Percentiles rank a stretch among this genome's conserved stretches.
Conservation (phyloP, 2,113 vertebrate species). For the Corythornis vintsioides region DNA sequence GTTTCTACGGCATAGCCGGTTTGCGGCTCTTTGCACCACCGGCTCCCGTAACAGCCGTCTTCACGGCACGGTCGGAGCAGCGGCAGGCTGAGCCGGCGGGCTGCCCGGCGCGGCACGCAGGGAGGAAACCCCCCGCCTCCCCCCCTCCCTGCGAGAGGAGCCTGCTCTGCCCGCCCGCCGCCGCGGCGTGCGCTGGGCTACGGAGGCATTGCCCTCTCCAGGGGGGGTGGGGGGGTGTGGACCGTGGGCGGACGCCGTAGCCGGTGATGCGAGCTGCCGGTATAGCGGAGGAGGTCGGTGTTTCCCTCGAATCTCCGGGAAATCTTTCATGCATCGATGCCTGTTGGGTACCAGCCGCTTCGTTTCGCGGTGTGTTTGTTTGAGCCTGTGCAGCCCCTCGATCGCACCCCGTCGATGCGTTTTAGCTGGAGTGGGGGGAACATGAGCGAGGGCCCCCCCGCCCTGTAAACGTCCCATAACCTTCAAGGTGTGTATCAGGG, state of each 20-base stretch:
- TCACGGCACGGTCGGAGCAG: not conserved
- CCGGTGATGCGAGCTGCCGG: not conserved
- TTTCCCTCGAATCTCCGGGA: constrained; percentile 23
- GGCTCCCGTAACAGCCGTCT: not conserved
- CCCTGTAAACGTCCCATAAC: not conserved
- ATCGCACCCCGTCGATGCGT: not conserved
- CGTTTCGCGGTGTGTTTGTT: not conserved
- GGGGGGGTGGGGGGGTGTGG: not conserved
- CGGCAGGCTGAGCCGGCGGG: not conserved
- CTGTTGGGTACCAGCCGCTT: constrained; percentile 12
- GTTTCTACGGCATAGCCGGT: not conserved
- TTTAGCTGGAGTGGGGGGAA: not conserved
- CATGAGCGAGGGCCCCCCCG: not conserved
- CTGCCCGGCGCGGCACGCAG: not conserved
- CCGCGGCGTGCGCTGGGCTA: not conserved
- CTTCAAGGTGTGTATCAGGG: not conserved
- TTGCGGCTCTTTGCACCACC: not conserved
- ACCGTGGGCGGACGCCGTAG: not conserved
- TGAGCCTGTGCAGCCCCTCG: not conserved
- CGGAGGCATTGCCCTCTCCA: not conserved
- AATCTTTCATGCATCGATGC: not conserved
- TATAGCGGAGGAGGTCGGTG: not conserved
- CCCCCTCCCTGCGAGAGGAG: not conserved
- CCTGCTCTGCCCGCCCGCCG: not conserved
- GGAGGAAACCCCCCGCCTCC: constrained; percentile 25